Evolutionary conservation across 2,797 vertebrate species (phyloP), one percentile per base, ranked within the genome.

Genomic region (Tapera naevia): DNA sequence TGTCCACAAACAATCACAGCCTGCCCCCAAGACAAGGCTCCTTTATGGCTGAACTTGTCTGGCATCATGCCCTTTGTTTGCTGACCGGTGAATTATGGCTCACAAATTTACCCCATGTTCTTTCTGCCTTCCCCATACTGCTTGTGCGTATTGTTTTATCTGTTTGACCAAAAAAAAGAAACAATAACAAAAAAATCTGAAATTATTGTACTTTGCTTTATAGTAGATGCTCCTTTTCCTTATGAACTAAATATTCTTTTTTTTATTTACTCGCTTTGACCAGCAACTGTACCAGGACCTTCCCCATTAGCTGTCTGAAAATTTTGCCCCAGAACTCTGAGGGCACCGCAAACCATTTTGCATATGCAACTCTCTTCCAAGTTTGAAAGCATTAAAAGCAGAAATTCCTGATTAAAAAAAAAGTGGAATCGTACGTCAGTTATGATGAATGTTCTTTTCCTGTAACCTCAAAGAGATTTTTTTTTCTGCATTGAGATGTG

Each of bases 1-100:
- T 97, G 91, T 82, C 86, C 80, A 93, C 53, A 80, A 89, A 89
- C 33, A 93, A 93, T 80, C 74, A 76, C 64, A 78, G 64, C 61
- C 78, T 91, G 74, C 60, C 62, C 91, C 74, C 53, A 88, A 79
- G 71, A 95, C 80, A 88, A 94, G 91, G 71, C 11, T 94, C 21
- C 66, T 94, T 94, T 94, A 91, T 43, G 50, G 91, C 30, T 21
- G 7, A 81, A 88, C 74, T 91, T 94, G 83, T 69, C 80, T 94
- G 86, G 71, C 88, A 96, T 91, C 67, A 71, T 0, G 64, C 64
- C 88, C 64, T 96, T 94, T 91, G 78, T 95, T 90, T 94, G 76
- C 73, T 3, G 30, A 89, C 66, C 71, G 50, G 60, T 94, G 80
- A 96, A 80, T 82, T 94, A 94, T 78, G 57, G 84, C 74, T 91